Conservation (phyloP, 2,113 vertebrate species). For the Ascaphus truei region DNA sequence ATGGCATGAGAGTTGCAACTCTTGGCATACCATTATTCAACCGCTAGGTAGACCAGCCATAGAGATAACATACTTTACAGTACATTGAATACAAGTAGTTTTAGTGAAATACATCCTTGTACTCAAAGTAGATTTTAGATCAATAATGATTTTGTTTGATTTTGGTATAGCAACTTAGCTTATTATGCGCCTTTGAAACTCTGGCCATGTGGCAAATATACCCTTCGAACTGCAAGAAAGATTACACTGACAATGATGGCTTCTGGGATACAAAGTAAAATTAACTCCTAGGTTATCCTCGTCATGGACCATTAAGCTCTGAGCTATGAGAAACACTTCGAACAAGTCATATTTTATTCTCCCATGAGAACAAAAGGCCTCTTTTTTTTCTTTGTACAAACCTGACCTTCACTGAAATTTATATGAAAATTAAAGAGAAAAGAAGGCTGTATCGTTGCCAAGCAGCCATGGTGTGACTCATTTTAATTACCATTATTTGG, state of each 20-base stretch:
- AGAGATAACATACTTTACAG: too few species aligned
- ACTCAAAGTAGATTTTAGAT: too few species aligned
- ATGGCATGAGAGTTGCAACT: too few species aligned
- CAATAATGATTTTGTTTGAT: too few species aligned
- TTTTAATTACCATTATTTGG: slow-evolving; percentile 73
- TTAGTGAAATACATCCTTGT: too few species aligned
- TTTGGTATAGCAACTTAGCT: too few species aligned
- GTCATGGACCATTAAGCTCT: slow-evolving; percentile 77
- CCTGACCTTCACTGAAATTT: slow-evolving; percentile 74
- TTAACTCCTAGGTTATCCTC: slow-evolving; percentile 77
- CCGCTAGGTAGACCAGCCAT: too few species aligned
- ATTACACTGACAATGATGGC: slow-evolving; percentile 68
- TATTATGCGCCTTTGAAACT: slow-evolving; percentile 50
- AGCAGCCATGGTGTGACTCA: slow-evolving; percentile 64
- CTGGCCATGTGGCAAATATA: slow-evolving; percentile 59
- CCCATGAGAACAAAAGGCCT: slow-evolving; percentile 56
- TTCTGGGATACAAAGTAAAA: slow-evolving; percentile 72
- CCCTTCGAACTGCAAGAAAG: slow-evolving; percentile 64
- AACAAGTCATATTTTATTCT: slow-evolving; percentile 77
- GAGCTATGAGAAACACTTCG: slow-evolving; percentile 71
- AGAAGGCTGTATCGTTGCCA: slow-evolving; percentile 58
- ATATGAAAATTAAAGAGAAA: slow-evolving; percentile 68
- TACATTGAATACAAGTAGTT: too few species aligned
- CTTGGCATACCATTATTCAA: too few species aligned
- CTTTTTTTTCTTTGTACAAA: slow-evolving; percentile 60